A percentile compares a stretch with the other conserved stretches of the same genome.
phyloP scores from a whole-genome alignment of 2,113 vertebrate genomes.

The Gorsachius goisagi region DNA sequence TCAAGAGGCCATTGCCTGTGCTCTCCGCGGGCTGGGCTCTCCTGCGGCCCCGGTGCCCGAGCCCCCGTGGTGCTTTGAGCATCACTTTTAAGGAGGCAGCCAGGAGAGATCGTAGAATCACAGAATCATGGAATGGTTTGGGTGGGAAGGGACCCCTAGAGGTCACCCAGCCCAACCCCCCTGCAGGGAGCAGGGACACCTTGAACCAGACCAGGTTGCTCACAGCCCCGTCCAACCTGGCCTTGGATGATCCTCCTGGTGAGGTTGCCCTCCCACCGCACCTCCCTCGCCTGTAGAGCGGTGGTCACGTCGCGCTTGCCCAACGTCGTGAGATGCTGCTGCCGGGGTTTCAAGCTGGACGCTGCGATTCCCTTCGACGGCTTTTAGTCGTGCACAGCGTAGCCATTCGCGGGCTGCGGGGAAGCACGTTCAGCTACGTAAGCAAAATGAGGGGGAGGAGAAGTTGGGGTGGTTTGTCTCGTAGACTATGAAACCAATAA shows the following conservation, averaged over 20 bases:
- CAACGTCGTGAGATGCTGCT: not conserved
- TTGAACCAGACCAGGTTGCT: too few species aligned
- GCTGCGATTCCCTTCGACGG: not conserved
- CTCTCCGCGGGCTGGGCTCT: not conserved
- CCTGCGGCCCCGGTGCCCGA: not conserved
- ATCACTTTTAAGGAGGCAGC: not conserved
- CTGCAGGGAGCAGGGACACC: too few species aligned
- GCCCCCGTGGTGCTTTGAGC: accelerated
- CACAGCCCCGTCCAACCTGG: too few species aligned
- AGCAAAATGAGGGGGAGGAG: not conserved
- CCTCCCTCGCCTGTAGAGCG: not conserved
- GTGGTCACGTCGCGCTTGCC: too few species aligned
- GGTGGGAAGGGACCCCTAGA: too few species aligned
- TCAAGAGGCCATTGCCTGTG: accelerated
- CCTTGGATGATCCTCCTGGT: not conserved
- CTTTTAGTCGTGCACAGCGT: not conserved
- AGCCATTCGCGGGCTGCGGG: not conserved
- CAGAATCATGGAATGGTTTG: too few species aligned
- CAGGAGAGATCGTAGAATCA: not conserved
- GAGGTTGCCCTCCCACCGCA: not conserved
- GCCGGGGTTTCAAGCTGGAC: not conserved
- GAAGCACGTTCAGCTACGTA: not conserved
- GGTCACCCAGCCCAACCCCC: too few species aligned
- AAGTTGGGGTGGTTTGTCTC: not conserved
- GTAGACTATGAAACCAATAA: not conserved